Evolutionary conservation across 2,888 invertebrate genomes (phyloP), one percentile per base, ranked within the genome.

Genomic region (Pristionchus exspectatus): DNA sequence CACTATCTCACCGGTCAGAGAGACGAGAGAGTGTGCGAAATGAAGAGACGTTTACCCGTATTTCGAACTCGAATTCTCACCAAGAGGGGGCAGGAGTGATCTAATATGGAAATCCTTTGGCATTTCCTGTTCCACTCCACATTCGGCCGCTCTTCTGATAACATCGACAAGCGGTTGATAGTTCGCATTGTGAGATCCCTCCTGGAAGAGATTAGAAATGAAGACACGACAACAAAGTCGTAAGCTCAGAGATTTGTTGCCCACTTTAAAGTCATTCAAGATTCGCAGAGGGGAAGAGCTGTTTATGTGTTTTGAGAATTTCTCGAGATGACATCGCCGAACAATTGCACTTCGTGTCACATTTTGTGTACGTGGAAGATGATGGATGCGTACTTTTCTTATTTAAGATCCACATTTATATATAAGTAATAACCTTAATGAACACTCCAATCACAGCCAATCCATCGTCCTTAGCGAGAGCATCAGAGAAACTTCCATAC

Each of bases 371-470:
- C 44, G 44, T 3, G 56, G 56, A 56, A 21, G 21, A 56, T 56
- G 56, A 56, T 56, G 56, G 21, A 56, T 56, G 56, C 4, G 44
- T 50, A 9, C 44, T 50, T 50, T 16, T 72, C 66, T 27, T 72
- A 10, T 74, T 83, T 7, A 16, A 1, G 66, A 7, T 74, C 7
- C 2, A 0, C 3, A 74, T 74, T 24, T 27, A 33, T n/a, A 2
- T 1, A 24, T 33, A n/a, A n/a, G n/a, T 30, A n/a, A 54, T 33
- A 0, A 93, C 94, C 91, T 94, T 92, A 69, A 94, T 90, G 81
- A 94, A 94, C 14, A 94, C 92, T 66, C 93, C 94, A 50, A 94
- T 81, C 1, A 94, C 94, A 30, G 94, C 93, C 54, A 94, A 74
- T 50, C 94, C 94, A 87, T 94, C 94, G 44, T 87, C 90, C 77